Evolutionary conservation across 30 jellyfish, hydroid and myxozoan species (phyloP).

Genomic region (Pelagia noctiluca): DNA sequence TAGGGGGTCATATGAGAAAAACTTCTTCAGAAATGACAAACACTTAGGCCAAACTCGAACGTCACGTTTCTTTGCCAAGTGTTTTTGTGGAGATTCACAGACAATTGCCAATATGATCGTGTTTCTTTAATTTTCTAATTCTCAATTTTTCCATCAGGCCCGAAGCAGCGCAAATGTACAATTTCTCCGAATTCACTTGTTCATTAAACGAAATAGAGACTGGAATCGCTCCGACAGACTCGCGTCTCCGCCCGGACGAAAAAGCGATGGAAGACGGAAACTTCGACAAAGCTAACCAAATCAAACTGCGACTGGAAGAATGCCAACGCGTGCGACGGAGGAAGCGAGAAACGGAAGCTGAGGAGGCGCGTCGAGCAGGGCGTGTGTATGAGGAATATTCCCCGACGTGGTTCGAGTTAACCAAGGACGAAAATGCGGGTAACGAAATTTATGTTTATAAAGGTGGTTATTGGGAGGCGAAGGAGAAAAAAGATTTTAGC

Average conservation of each 20-base stretch:
- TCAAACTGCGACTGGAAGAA: conserved; percentile 82
- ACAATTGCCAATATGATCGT: too few relatives aligned
- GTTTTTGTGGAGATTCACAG: too few relatives aligned
- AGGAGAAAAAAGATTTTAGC: conserved; percentile 88
- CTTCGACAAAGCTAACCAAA: conserved; percentile 93
- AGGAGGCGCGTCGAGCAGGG: conserved; percentile 82
- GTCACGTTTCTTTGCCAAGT: too few relatives aligned
- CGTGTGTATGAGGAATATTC: conserved; percentile 85
- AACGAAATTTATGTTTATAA: conserved; percentile 82
- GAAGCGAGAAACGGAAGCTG: conserved; percentile 85
- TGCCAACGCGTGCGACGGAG: conserved; percentile 88
- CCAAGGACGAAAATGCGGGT: conserved; percentile 85
- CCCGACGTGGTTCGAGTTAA: conserved; percentile 97
- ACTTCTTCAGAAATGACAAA: too few relatives aligned
- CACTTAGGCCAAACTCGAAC: too few relatives aligned
- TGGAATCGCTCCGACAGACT: conserved; percentile 89
- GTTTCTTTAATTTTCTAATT: too few relatives aligned
- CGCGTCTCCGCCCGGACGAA: conserved; percentile 96
- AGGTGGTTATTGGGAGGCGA: conserved; percentile 99
- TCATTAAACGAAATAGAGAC: conserved; percentile 87
- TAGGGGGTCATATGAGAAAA: too few relatives aligned
- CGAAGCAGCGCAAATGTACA: conserved; percentile 86
- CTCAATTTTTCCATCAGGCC: too few relatives aligned
- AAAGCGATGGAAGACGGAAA: conserved; percentile 93
- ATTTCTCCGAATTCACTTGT: conserved; percentile 94